Conservation (phyloP, 2,113 vertebrate species). For the Echinops telfairi region DNA sequence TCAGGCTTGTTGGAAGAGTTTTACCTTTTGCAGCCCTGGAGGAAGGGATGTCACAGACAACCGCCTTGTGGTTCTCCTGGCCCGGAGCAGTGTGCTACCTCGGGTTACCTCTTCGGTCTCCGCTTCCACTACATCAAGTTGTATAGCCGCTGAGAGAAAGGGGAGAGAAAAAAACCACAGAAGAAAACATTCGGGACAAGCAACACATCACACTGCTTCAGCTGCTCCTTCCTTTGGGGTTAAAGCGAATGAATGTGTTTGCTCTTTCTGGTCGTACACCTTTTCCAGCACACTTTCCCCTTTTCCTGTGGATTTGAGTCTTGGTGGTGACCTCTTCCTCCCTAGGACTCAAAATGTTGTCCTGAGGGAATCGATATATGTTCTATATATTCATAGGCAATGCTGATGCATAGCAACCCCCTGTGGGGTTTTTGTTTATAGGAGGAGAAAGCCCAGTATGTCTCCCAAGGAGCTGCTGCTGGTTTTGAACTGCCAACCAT, state of each 20-base stretch:
- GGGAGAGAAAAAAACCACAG: neutral
- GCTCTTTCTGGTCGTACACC: neutral
- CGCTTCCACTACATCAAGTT: constrained; percentile 82
- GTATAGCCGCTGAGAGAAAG: constrained; percentile 77
- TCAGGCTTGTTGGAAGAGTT: neutral
- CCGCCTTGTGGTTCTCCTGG: constrained; percentile 72
- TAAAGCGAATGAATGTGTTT: neutral
- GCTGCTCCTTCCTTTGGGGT: neutral
- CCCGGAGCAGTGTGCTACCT: constrained; percentile 68
- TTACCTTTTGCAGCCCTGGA: constrained; percentile 82
- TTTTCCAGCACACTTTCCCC: neutral
- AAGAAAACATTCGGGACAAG: neutral
- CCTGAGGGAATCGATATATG: too few species aligned
- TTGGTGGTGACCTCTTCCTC: neutral
- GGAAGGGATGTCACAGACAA: constrained; percentile 82
- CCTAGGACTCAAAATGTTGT: neutral
- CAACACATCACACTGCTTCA: neutral
- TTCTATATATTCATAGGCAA: too few species aligned
- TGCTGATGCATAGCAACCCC: too few species aligned
- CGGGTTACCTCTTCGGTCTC: constrained; percentile 76
- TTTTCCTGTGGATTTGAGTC: neutral
- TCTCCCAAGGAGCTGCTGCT: too few species aligned
- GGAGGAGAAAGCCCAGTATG: too few species aligned
- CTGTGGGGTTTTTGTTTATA: too few species aligned
- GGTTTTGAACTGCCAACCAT: too few species aligned